These are phyloP conservation scores for Erethizon dorsatum DNA, from an alignment of 2,797 vertebrate genomes.

Conservation along the genomic window DNA sequence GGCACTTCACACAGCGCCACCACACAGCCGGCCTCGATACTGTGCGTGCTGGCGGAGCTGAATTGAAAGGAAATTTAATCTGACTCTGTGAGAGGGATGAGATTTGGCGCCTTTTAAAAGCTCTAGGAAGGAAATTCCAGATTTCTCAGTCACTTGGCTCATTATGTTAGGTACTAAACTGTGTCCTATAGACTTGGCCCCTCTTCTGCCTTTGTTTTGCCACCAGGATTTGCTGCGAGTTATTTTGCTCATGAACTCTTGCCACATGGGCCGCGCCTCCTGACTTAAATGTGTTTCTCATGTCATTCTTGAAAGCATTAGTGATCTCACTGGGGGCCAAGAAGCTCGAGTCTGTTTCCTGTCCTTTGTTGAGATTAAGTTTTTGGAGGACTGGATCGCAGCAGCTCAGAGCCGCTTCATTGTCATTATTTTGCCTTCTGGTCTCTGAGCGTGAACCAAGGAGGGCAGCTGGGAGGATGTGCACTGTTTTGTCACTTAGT, in stretches of 20 bases:
- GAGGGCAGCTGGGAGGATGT: constrained; percentile 54
- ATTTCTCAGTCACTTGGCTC: constrained; percentile 33
- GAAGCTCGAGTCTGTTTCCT: constrained; percentile 73
- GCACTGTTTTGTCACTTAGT: background rate
- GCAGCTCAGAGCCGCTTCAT: constrained; percentile 1
- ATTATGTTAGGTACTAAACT: background rate
- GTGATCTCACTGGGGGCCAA: constrained; percentile 57
- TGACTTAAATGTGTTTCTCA: constrained; percentile 62
- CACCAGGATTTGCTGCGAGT: constrained; percentile 43
- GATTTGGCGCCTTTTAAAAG: constrained; percentile 34
- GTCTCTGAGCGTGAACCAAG: background rate
- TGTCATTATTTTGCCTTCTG: constrained; percentile 64
- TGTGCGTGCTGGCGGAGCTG: background rate
- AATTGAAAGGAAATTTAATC: constrained; percentile 25
- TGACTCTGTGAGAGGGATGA: background rate
- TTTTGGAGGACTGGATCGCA: constrained; percentile 64
- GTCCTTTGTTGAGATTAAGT: constrained; percentile 61
- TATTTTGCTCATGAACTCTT: constrained; percentile 55
- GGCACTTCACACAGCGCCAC: background rate
- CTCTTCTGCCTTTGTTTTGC: constrained; percentile 52
- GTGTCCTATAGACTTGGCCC: background rate
- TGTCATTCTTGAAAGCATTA: constrained; percentile 69
- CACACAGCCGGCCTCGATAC: background rate
- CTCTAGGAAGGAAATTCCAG: constrained; percentile 57
- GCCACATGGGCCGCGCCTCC: constrained; percentile 9